Evolutionary conservation across 2,113 vertebrate species (phyloP).

Genomic region (Amphiprion ocellaris): DNA sequence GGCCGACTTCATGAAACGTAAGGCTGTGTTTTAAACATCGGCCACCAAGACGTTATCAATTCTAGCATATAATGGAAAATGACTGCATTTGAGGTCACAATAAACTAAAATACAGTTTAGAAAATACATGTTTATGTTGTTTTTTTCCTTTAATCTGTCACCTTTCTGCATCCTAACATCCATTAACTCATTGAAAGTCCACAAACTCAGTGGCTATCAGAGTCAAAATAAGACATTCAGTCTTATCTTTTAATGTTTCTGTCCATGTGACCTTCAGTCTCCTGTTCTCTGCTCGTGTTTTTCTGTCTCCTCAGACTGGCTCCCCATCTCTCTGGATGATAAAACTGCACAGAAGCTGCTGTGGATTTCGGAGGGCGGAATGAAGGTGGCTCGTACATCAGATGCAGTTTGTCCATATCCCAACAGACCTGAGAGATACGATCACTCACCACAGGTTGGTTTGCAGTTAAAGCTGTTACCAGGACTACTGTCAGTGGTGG

Average conservation of each 20-base stretch:
- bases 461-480: neutral
- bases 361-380: conserved; percentile 81
- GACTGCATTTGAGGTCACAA: no score
- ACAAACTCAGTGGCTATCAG: no score
- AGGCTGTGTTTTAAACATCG: neutral
- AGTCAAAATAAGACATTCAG: no score
- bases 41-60: no score
- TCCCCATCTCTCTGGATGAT: conserved; percentile 80
- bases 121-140: no score
- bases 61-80: no score
- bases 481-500: no score
- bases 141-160: no score
- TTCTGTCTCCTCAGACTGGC: conserved; percentile 73
- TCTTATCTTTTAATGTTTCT: no score
- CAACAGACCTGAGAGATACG: conserved; percentile 84
- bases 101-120: no score
- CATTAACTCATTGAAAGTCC: no score
- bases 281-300: neutral
- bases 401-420: conserved; percentile 83
- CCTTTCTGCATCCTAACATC: no score
- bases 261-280: neutral
- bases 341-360: conserved; percentile 84
- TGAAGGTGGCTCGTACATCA: conserved; percentile 79
- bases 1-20: conserved; percentile 83
- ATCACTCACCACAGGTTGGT: conserved; percentile 80